A percentile compares a stretch with the other conserved stretches of the same genome.
phyloP scores from a whole-genome alignment of 2,888 invertebrate genomes.

The Seira ritae region DNA sequence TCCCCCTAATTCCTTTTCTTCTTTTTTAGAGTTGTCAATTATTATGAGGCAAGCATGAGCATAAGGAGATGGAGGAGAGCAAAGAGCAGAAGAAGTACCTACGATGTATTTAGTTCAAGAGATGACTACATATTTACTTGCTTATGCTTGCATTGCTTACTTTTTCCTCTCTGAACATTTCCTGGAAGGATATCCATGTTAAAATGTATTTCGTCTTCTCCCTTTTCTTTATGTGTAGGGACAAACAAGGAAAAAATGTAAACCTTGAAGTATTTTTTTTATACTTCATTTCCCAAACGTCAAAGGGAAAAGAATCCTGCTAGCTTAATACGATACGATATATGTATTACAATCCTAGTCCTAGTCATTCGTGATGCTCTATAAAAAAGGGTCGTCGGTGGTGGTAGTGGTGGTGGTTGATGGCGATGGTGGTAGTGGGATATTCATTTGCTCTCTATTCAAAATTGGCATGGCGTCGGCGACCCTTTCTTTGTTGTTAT shows the following conservation, averaged over 20 bases:
- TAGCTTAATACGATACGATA: too few relatives aligned
- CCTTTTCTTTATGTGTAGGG: constrained; percentile 22
- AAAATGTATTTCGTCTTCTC: constrained; percentile 34
- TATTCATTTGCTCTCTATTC: not conserved
- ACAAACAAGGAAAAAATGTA: constrained; percentile 14
- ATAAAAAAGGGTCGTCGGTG: constrained; percentile 37
- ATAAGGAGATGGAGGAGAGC: too few relatives aligned
- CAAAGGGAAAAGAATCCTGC: too few relatives aligned
- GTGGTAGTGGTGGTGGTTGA: not conserved
- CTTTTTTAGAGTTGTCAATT: constrained; percentile 15
- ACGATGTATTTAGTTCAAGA: constrained; percentile 5
- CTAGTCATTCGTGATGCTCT: too few relatives aligned
- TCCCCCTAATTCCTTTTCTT: constrained; percentile 7
- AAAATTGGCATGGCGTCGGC: not conserved
- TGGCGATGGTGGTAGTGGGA: not conserved
- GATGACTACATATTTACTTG: constrained; percentile 46
- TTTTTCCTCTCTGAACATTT: constrained; percentile 33
- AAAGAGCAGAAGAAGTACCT: constrained; percentile 39
- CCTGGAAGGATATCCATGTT: constrained; percentile 59
- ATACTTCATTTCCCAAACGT: too few relatives aligned
- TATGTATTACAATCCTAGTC: too few relatives aligned
- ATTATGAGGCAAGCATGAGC: constrained; percentile 44
- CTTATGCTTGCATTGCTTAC: too few relatives aligned
- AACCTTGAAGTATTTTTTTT: constrained; percentile 25
- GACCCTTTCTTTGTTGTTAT: not conserved